phyloP scores from a whole-genome alignment of 2,797 vertebrate species.

The Chaetodon trifasciatus region DNA sequence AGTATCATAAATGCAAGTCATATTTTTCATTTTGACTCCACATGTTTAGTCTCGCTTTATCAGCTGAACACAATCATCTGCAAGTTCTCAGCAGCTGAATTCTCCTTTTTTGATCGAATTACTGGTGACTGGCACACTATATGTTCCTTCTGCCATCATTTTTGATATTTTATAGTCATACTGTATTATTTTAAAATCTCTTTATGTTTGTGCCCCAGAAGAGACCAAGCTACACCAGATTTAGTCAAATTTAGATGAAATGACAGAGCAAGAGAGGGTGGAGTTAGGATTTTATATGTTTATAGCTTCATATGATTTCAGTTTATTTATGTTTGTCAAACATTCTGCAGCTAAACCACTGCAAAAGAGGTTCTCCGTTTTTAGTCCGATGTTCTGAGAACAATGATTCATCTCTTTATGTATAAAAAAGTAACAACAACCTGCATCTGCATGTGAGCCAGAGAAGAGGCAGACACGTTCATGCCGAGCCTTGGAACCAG shows the following conservation, averaged over 20 bases:
- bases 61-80: slow-evolving; percentile 29
- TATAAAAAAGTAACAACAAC: slow-evolving; percentile 57
- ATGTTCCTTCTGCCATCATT: slow-evolving; percentile 43
- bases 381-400: slow-evolving; percentile 56
- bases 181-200: slow-evolving; percentile 75
- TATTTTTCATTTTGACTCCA: slow-evolving; percentile 38
- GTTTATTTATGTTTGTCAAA: slow-evolving; percentile 77
- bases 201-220: slow-evolving; percentile 69
- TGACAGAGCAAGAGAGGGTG: slow-evolving; percentile 84
- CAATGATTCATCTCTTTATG: slow-evolving; percentile 68
- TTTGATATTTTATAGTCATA: slow-evolving; percentile 54
- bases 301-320: slow-evolving; percentile 76
- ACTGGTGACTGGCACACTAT: slow-evolving; percentile 30
- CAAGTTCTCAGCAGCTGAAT: background rate
- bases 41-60: slow-evolving; percentile 38
- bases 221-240: slow-evolving; percentile 64
- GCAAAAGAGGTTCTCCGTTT: slow-evolving; percentile 64
- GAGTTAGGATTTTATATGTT: slow-evolving; percentile 79
- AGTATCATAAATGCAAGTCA: slow-evolving; percentile 17
- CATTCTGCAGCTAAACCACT: slow-evolving; percentile 62
- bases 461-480: slow-evolving; percentile 32
- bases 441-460: slow-evolving; percentile 56
- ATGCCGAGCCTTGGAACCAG: slow-evolving; percentile 40
- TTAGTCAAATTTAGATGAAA: slow-evolving; percentile 81
- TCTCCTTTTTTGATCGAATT: slow-evolving; percentile 26